Base-by-base conservation (phyloP, 2,888 invertebrate genomes). In the Napeogenes inachia region DNA sequence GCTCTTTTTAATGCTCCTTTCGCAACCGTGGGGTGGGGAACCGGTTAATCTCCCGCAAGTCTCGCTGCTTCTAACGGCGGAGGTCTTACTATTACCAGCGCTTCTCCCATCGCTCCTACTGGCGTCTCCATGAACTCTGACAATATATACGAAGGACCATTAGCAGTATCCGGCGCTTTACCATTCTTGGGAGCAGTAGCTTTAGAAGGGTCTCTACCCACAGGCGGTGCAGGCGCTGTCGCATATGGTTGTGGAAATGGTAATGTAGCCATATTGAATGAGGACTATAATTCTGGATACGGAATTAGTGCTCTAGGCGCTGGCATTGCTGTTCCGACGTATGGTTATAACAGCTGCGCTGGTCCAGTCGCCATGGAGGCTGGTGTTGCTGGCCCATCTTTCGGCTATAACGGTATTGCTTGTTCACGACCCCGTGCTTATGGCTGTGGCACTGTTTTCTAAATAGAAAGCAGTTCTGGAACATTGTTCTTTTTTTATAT, bases 121-220 rank as follows among this genome's bases (percentile, higher is more conserved):
- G 83, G 84, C 3, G 72, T 84, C 4, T 70, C 75, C 1, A 73
- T 84, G 8, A 63, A 72, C 1, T 80, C 84, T 35, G 82, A 82
- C 46, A 84, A 84, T 59, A 70, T 70, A 0, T 76, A 77, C 42
- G 81, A 82, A 68, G 84, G 84, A 10, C 59, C 73, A 33, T 60
- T 84, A 5, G 65, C 71, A 0, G 73, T 80, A 0, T 70, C 71
- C 32, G 85, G 85, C 54, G 75, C 81, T 46, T 63, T 85, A 32
- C 84, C 82, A 2, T 81, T 84, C 70, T 64, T 80, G 0, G 80
- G 81, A 4, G 75, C 82, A 4, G 81, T 79, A 0, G 77, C 67
- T 4, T 63, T 84, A 53, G 76, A 79, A 46, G 82, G 82, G 2
- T 68, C 67, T 8, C 64, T 84, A 46, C 79, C 80, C 1, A 77